phyloP scores from a whole-genome alignment of 2,113 vertebrate genomes.

The Cryptotis parvus region DNA sequence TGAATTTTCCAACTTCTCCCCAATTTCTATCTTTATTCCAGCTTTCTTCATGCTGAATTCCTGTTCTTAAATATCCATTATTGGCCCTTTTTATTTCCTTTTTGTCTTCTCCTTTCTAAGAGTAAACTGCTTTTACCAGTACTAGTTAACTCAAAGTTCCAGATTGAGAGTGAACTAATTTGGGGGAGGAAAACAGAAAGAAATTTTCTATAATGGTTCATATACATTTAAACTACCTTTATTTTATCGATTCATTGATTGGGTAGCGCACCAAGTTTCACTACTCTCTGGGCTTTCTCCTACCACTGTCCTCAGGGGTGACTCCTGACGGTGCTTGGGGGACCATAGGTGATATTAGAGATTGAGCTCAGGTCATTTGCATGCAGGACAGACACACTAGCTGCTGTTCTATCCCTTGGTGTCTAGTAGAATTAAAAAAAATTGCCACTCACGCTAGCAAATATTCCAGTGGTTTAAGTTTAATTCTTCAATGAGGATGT shows the following conservation, averaged over 20 bases:
- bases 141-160: conserved; percentile 36
- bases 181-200: neutral
- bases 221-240: conserved; percentile 40
- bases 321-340: too few relatives aligned
- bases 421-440: conserved; percentile 42
- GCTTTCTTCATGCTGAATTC: neutral
- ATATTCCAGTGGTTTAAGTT: neutral
- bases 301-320: too few relatives aligned
- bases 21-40: conserved; percentile 11
- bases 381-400: too few relatives aligned
- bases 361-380: too few relatives aligned
- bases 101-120: conserved; percentile 23
- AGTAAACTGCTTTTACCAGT: conserved; percentile 11
- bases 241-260: neutral
- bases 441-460: neutral
- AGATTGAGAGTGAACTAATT: conserved; percentile 2
- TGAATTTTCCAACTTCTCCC: conserved; percentile 20
- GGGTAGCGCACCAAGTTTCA: too few relatives aligned
- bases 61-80: conserved; percentile 14
- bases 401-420: too few relatives aligned
- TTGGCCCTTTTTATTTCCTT: conserved; percentile 10
- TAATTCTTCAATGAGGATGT: conserved; percentile 48
- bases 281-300: too few relatives aligned
- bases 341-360: too few relatives aligned
- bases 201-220: neutral